Base-by-base conservation (phyloP, 64 coral and sea anemone species). In the Trachythela sp. region DNA sequence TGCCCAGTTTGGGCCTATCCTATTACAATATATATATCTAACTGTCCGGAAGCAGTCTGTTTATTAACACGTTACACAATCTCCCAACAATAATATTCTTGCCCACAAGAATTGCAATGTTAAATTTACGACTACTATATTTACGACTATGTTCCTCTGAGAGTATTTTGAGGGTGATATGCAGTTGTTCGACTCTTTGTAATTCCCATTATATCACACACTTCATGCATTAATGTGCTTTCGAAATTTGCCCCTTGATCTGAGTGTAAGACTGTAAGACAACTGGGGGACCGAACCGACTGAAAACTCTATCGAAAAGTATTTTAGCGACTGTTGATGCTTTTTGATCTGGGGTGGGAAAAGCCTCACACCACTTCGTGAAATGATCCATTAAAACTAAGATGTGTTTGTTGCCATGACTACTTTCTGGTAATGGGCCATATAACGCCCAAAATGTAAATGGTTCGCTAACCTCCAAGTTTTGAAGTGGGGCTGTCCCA, bases 191-290 rank as follows among this genome's bases (percentile, higher is more conserved):
- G 59, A 68, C 20, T n/a, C 30, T 68, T 68, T 22, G 59, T 68
- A 68, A 68, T 68, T 68, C 59, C 59, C 59, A 68, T 68, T 68
- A 68, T n/a, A 68, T 68, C 59, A 68, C 59, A 68, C 30, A 45
- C 42, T 45, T 45, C 42, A 45, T 45, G 42, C 42, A 45, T 4
- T 45, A 45, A 45, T 45, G 42, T 45, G 42, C 42, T 45, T 45
- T 45, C 42, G 11, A 45, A 45, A 45, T 45, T 45, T 45, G 42
- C 42, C 18, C 59, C 59, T 68, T 68, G 59, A 68, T 68, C 59
- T 4, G 59, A 68, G 30, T 68, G 59, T 68, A 68, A 68, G 59
- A 68, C 59, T 68, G 59, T 68, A 68, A 68, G 59, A 68, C 59
- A 68, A 68, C 59, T 45, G 42, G 42, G 42, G 42, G 42, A 45